Conservation (phyloP, 92 coral and sea anemone genomes). For the Muricea muricata region DNA sequence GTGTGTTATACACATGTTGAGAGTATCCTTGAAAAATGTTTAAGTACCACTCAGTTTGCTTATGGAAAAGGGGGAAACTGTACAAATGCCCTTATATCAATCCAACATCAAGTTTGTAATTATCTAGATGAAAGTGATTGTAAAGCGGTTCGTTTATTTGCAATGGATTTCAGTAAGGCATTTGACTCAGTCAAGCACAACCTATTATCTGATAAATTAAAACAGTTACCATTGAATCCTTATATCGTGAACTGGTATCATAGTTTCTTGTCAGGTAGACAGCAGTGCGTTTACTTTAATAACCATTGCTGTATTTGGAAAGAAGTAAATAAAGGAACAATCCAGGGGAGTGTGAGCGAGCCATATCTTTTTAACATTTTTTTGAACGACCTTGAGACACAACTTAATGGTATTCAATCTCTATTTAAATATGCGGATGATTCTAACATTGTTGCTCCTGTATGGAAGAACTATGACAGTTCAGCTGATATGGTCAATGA, state of each 20-base stretch:
- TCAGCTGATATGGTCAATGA: too few relatives aligned
- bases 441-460: constrained; percentile 58
- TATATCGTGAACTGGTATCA: constrained; percentile 56
- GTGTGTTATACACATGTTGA: constrained; percentile 44
- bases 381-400: constrained; percentile 58
- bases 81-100: constrained; percentile 35
- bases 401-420: constrained; percentile 11
- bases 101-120: constrained; percentile 19
- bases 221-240: constrained; percentile 52
- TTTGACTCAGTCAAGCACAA: constrained; percentile 61
- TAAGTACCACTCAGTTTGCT: constrained; percentile 54
- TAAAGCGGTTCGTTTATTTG: constrained; percentile 47
- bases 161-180: constrained; percentile 60
- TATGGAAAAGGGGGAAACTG: constrained; percentile 55
- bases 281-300: constrained; percentile 50
- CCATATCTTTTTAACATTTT: constrained; percentile 60
- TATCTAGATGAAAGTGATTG: constrained; percentile 37
- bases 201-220: constrained; percentile 49
- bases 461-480: too few relatives aligned
- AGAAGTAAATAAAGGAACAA: constrained; percentile 63
- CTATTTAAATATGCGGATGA: constrained; percentile 69
- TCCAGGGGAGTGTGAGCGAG: constrained; percentile 68
- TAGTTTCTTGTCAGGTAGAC: constrained; percentile 23
- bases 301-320: constrained; percentile 47
- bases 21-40: constrained; percentile 28